These are phyloP conservation scores for Campylomormyrus tamandua DNA, from an alignment of 2,113 vertebrate species.

Conservation along the genomic window DNA sequence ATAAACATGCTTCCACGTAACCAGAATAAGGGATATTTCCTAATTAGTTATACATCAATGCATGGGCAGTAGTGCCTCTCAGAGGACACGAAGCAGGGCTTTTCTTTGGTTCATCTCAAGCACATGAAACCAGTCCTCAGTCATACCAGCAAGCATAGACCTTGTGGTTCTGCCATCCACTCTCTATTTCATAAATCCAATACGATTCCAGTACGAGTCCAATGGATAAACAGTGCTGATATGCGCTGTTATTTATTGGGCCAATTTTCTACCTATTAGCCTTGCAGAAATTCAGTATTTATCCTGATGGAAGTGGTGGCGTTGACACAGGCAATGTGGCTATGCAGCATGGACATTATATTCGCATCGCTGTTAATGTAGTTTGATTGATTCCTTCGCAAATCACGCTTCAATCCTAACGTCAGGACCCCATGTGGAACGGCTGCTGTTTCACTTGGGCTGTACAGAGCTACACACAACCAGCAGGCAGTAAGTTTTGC, in stretches of 20 bases:
- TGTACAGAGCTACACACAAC: not conserved
- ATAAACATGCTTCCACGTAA: not conserved
- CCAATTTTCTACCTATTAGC: constrained; percentile 11
- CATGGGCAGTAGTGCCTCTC: not conserved
- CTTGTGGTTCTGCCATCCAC: not conserved
- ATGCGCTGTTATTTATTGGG: not conserved
- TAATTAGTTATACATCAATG: not conserved
- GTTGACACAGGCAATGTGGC: not conserved
- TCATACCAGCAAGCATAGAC: too few species aligned
- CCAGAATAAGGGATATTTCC: not conserved
- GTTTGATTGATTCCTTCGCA: not conserved
- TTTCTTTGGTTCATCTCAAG: not conserved
- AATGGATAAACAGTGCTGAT: not conserved
- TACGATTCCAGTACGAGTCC: not conserved
- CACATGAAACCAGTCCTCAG: not conserved
- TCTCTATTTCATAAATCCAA: not conserved
- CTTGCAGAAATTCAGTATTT: not conserved
- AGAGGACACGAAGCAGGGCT: not conserved
- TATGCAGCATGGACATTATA: not conserved
- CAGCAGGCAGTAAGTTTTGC: not conserved
- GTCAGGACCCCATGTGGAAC: not conserved
- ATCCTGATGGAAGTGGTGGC: not conserved
- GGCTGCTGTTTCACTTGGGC: not conserved
- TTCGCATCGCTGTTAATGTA: not conserved
- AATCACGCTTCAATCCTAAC: not conserved